A percentile compares a stretch with the other conserved stretches of the same genome.
These are phyloP conservation scores for Streptopelia turtur DNA, from an alignment of 2,797 vertebrate species.

Conservation along the genomic window DNA sequence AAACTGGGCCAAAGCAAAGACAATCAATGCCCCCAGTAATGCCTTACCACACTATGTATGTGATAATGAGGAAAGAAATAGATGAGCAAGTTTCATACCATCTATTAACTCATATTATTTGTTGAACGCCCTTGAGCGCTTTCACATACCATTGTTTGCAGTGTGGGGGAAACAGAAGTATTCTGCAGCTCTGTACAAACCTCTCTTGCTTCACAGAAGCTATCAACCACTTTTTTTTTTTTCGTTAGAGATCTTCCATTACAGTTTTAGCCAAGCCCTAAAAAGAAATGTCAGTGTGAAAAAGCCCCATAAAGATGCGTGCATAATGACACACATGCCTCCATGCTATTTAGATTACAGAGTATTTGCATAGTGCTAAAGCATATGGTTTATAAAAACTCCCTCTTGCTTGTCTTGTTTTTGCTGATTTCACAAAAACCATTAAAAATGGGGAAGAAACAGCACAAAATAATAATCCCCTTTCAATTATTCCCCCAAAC, in stretches of 20 bases:
- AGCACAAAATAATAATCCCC: neutral
- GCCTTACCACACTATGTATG: neutral
- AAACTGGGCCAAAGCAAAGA: neutral
- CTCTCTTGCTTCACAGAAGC: neutral
- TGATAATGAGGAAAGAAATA: neutral
- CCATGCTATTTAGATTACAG: neutral
- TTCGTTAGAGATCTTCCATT: neutral
- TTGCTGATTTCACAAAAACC: neutral
- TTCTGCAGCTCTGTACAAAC: neutral
- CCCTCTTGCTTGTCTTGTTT: neutral
- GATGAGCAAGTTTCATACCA: neutral
- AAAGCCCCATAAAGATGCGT: neutral
- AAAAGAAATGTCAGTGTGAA: neutral
- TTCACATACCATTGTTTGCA: neutral
- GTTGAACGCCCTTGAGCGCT: neutral
- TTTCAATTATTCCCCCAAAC: neutral
- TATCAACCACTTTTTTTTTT: neutral
- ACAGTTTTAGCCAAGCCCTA: neutral
- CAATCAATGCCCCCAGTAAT: neutral
- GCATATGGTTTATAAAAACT: neutral
- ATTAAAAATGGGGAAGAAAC: neutral
- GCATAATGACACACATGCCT: neutral
- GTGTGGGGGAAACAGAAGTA: neutral
- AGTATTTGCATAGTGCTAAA: neutral
- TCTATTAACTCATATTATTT: neutral